These are phyloP conservation scores for Steinernema khuongi DNA, from an alignment of 1,140 invertebrate species.

Conservation along the genomic window DNA sequence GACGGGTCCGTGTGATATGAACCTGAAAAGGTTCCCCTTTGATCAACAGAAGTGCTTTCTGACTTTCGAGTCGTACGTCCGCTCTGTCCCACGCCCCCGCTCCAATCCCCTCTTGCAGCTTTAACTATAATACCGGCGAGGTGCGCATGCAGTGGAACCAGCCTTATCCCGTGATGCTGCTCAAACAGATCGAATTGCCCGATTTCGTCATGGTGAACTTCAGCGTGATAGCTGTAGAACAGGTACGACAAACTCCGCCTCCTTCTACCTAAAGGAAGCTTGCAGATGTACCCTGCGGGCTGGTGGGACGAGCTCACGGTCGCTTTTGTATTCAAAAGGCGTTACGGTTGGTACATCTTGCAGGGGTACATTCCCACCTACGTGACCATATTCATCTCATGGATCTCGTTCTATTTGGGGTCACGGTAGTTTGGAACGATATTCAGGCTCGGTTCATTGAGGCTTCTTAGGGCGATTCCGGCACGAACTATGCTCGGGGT, in stretches of 20 bases:
- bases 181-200: conserved; percentile 55
- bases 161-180: conserved; percentile 53
- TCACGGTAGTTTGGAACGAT: too few species aligned
- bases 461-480: conserved; percentile 46
- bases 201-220: conserved; percentile 58
- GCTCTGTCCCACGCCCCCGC: not conserved
- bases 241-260: conserved; percentile 33
- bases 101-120: conserved; percentile 32
- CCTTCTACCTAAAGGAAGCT: not conserved
- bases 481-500: conserved; percentile 56
- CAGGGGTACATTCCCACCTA: conserved; percentile 58
- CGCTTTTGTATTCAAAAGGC: conserved; percentile 48
- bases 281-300: conserved; percentile 57
- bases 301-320: conserved; percentile 58
- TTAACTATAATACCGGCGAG: conserved; percentile 58
- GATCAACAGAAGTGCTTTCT: conserved; percentile 37
- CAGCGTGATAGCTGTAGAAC: conserved; percentile 54
- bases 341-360: conserved; percentile 58
- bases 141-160: conserved; percentile 58
- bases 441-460: too few species aligned
- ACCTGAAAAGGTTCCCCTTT: conserved; percentile 49
- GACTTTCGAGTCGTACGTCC: conserved; percentile 40
- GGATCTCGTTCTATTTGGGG: conserved; percentile 58
- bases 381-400: conserved; percentile 58
- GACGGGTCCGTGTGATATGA: conserved; percentile 57